Conservation (phyloP, 2,797 vertebrate species). For the Galaxias olidus region DNA sequence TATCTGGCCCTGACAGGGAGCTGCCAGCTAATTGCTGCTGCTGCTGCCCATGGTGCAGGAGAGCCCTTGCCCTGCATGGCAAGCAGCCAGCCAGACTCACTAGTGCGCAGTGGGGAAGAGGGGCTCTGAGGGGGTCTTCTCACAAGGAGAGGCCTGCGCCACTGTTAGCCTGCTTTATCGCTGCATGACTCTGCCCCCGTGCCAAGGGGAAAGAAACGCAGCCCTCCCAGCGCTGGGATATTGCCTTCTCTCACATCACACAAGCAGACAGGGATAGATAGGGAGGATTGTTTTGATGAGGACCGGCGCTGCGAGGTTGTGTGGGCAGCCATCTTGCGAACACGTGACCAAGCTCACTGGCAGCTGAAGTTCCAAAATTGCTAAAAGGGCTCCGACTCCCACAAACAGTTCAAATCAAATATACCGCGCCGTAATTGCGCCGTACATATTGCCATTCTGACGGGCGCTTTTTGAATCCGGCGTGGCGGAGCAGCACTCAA, state of each 20-base stretch:
- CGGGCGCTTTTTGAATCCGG: too few relatives aligned
- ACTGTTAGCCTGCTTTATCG: conserved; percentile 44
- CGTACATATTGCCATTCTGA: too few relatives aligned
- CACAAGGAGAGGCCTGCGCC: conserved; percentile 36
- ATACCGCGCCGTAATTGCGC: too few relatives aligned
- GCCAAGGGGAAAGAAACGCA: conserved; percentile 15
- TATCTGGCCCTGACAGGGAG: conserved; percentile 50
- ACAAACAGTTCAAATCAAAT: too few relatives aligned
- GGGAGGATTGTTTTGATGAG: background rate
- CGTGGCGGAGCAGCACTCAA: too few relatives aligned
- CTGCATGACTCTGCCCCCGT: conserved; percentile 17
- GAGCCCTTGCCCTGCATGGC: conserved; percentile 22
- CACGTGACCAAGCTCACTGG: too few relatives aligned
- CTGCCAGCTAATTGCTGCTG: conserved; percentile 47
- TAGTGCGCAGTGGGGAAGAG: conserved; percentile 26
- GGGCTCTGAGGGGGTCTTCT: conserved; percentile 45
- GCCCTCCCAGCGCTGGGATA: conserved; percentile 22
- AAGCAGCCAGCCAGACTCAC: conserved; percentile 17
- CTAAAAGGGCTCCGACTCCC: too few relatives aligned
- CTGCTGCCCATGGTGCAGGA: conserved; percentile 26
- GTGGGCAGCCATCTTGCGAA: conserved; percentile 33
- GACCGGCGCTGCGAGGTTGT: background rate
- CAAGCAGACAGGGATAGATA: conserved; percentile 3
- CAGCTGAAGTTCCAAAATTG: too few relatives aligned
- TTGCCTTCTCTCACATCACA: conserved; percentile 20